Conservation (phyloP, 2,888 invertebrate genomes). For the Dromius quadrimaculatus region DNA sequence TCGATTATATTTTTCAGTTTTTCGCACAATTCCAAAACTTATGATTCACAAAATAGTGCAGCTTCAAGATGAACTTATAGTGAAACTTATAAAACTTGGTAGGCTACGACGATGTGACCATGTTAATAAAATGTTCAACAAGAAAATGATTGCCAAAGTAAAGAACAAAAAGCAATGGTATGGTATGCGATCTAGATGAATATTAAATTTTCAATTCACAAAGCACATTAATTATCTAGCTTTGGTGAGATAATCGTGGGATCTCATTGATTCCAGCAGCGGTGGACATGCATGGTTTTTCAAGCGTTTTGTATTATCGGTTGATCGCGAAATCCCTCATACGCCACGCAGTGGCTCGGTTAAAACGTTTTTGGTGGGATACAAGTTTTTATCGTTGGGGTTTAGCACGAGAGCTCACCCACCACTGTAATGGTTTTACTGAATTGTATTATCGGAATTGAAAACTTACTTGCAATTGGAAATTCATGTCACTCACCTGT, state of each 20-base stretch:
- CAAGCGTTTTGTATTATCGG: conserved; percentile 13
- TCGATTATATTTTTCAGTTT: too few species aligned
- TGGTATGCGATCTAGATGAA: neutral
- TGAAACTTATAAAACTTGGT: too few species aligned
- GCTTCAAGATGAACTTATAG: too few species aligned
- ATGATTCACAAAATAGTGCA: too few species aligned
- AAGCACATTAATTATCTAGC: conserved; percentile 14
- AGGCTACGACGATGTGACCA: too few species aligned
- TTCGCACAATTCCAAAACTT: too few species aligned
- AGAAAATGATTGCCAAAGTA: too few species aligned
- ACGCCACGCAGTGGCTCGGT: conserved; percentile 3
- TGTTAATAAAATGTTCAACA: too few species aligned
- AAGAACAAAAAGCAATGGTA: too few species aligned
- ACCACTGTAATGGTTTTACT: neutral
- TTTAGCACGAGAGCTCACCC: neutral
- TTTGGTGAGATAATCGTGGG: conserved; percentile 7
- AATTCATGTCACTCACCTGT: neutral
- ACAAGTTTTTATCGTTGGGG: conserved; percentile 7
- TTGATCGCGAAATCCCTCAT: neutral
- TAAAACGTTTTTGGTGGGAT: neutral
- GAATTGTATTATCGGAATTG: neutral
- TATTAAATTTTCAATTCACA: conserved; percentile 33
- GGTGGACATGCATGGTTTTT: neutral
- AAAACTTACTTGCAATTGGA: neutral
- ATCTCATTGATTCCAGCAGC: neutral